Percentiles rank a stretch among this genome's conserved stretches.
Conservation (phyloP, 2,113 vertebrate species). For the Herpailurus yagouaroundi region DNA sequence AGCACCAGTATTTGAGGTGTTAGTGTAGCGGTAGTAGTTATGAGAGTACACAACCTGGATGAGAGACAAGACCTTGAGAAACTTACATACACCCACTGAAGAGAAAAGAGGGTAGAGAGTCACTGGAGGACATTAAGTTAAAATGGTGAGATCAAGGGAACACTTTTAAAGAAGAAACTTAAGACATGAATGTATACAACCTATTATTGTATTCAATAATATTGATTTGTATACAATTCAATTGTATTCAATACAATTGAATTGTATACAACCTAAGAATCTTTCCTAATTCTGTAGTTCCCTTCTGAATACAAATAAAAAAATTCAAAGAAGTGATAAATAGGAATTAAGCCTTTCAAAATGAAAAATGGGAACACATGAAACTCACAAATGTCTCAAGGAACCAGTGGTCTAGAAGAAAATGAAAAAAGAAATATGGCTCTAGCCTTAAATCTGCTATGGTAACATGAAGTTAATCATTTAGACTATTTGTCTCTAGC, state of each 20-base stretch:
- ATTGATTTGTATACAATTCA: no score
- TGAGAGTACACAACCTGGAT: not conserved
- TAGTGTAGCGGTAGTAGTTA: not conserved
- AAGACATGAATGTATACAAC: not conserved
- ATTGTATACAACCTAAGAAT: not conserved
- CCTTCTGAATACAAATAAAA: not conserved
- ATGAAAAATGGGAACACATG: not conserved
- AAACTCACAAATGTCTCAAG: conserved; percentile 15
- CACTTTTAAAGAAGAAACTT: not conserved
- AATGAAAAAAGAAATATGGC: not conserved
- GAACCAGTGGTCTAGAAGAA: not conserved
- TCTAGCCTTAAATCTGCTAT: not conserved
- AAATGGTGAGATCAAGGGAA: not conserved
- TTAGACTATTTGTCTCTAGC: not conserved
- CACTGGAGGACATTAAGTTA: not conserved
- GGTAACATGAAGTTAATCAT: not conserved
- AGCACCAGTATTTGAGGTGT: not conserved
- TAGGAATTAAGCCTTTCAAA: not conserved
- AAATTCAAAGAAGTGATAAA: not conserved
- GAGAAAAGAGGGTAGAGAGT: not conserved
- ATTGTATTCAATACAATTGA: no score
- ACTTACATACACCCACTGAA: not conserved
- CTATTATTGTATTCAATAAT: no score
- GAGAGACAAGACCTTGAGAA: not conserved
- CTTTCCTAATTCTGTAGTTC: not conserved